phyloP scores from a whole-genome alignment of 1,140 invertebrate species.

The Tigriopus japonicus region DNA sequence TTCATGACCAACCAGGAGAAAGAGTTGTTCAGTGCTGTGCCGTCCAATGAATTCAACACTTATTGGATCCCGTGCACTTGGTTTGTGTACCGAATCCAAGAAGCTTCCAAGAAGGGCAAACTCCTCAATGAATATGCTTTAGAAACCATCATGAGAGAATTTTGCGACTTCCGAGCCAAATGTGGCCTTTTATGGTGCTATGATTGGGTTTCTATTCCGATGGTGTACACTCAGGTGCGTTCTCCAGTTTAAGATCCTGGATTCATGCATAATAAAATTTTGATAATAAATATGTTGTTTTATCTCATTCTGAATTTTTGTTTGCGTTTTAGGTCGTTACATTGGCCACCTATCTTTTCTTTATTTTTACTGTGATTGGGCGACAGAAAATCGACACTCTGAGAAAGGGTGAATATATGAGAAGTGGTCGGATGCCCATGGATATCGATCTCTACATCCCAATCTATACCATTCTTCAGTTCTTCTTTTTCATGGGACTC shows the following conservation, averaged over 20 bases:
- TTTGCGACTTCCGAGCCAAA: constrained; percentile 43
- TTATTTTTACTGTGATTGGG: constrained; percentile 44
- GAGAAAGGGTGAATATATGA: constrained; percentile 23
- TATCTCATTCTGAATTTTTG: constrained; percentile 11
- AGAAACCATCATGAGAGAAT: constrained; percentile 48
- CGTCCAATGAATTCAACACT: constrained; percentile 41
- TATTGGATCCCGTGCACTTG: constrained; percentile 48
- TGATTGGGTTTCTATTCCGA: constrained; percentile 88
- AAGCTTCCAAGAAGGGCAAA: constrained; percentile 31
- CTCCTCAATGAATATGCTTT: constrained; percentile 37
- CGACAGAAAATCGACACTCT: constrained; percentile 42
- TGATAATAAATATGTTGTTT: constrained; percentile 19
- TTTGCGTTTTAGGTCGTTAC: constrained; percentile 41
- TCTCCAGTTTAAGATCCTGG: too few relatives aligned
- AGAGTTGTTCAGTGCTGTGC: constrained; percentile 38
- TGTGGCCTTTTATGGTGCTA: constrained; percentile 57
- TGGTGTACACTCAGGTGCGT: constrained; percentile 96
- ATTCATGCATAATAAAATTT: too few relatives aligned
- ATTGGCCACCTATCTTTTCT: constrained; percentile 51
- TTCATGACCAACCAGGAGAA: constrained; percentile 41
- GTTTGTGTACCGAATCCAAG: constrained; percentile 40
- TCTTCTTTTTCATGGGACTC: constrained; percentile 58
- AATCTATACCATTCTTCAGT: constrained; percentile 47
- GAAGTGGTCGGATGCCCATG: constrained; percentile 19
- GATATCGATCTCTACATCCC: constrained; percentile 47